Conservation (phyloP, 2,113 vertebrate genomes). For the Conger conger region DNA sequence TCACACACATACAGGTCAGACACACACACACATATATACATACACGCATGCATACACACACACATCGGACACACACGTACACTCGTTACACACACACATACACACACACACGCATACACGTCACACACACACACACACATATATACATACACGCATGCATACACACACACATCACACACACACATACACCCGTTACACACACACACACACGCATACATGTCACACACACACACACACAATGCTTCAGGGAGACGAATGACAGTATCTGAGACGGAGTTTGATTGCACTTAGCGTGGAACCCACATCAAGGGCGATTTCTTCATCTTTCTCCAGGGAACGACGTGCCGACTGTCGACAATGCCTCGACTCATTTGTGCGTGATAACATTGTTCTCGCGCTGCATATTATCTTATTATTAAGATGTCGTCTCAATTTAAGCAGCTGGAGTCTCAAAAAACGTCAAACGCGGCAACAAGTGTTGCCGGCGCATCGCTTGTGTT, state of each 20-base stretch:
- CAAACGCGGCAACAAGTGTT: no score
- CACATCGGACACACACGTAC: no score
- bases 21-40: neutral
- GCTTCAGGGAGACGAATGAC: neutral
- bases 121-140: no score
- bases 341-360: neutral
- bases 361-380: no score
- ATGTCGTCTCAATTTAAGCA: neutral
- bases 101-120: no score
- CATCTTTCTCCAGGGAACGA: neutral
- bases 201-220: no score
- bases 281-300: neutral
- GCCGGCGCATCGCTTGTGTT: no score
- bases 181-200: no score
- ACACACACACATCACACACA: no score
- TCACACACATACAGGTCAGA: no score
- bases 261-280: neutral
- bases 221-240: neutral
- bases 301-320: neutral
- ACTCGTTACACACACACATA: no score
- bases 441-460: neutral
- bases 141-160: no score
- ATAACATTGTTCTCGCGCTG: neutral
- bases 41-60: neutral
- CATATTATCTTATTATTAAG: neutral